phyloP scores from a whole-genome alignment of 2,797 vertebrate genomes.

The Okamejei kenojei region DNA sequence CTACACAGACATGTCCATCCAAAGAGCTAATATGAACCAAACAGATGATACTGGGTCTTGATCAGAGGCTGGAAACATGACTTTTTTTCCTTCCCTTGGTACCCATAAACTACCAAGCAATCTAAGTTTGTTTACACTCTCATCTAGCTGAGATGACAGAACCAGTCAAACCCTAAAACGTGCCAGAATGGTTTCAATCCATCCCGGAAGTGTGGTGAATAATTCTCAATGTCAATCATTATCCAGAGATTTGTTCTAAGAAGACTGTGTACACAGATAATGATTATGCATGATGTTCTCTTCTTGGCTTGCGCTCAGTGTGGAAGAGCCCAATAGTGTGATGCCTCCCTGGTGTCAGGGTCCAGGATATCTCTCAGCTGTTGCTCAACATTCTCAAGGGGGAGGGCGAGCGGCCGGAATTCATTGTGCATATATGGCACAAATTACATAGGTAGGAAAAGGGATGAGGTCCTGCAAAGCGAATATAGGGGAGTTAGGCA shows the following conservation, averaged over 20 bases:
- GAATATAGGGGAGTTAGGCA: too few species aligned
- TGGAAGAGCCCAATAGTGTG: neutral
- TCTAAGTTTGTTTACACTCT: neutral
- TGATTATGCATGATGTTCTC: neutral
- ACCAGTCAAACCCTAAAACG: neutral
- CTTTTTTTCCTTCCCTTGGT: neutral
- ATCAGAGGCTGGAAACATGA: neutral
- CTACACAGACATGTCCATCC: neutral
- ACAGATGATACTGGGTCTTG: neutral
- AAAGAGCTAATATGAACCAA: neutral
- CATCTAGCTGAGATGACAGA: neutral
- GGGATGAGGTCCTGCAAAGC: too few species aligned
- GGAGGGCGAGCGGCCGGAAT: too few species aligned
- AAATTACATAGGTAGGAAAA: too few species aligned
- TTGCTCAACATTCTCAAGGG: too few species aligned
- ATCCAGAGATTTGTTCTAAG: neutral
- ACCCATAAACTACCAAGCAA: neutral
- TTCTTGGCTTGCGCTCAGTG: neutral
- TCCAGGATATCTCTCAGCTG: too few species aligned
- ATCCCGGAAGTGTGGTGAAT: neutral
- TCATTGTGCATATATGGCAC: too few species aligned
- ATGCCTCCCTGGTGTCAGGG: too few species aligned
- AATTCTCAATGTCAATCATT: neutral
- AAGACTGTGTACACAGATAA: neutral
- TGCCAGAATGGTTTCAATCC: neutral